Evolutionary conservation across 2,888 invertebrate genomes (phyloP), one percentile per base, ranked within the genome.

Genomic region (Cancer borealis): DNA sequence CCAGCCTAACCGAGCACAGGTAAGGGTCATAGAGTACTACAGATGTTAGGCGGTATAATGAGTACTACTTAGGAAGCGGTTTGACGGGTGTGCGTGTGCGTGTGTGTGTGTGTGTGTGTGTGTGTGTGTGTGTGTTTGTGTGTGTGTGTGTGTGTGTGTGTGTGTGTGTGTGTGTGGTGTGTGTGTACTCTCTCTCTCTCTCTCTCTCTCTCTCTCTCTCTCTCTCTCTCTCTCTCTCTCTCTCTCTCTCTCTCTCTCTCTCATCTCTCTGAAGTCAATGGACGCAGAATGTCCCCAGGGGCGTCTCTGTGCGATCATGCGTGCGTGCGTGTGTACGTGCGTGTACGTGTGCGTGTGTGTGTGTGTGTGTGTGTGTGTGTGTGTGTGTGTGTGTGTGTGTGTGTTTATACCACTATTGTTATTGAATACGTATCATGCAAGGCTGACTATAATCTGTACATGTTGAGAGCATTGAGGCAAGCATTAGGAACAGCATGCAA

Each of bases 261-360:
- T 45, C 3, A 8, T 39, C 88, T 14, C 54, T 21, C 21, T 8
- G 4, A 14, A 45, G 46, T 87, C 46, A 39, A n/a, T 87, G 46
- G 12, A 39, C 87, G 39, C 46, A 46, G 39, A 17, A 87, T 46
- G 87, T 87, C 87, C 87, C 60, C 17, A 66, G 21, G 60, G 17
- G 60, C 12, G 60, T 17, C 60, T 66, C 12, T 17, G 60, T 66
- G 60, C 60, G 17, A 17, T 66, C 17, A 17, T 21, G 60, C 17
- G 60, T 66, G 60, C 17, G 60, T 88, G 45, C 8, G 46, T 88
- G 88, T 45, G 39, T 88, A 45, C 12, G 17, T 88, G 88, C 45
- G 88, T 87, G 87, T 87, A 30, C 30, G 87, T 87, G 87, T 87
- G 87, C 30, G 87, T 87, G 87, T 87, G 87, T 87, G 45, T 87